Evolutionary conservation across 2,797 vertebrate genomes (phyloP).

Genomic region (Loriculus beryllinus): DNA sequence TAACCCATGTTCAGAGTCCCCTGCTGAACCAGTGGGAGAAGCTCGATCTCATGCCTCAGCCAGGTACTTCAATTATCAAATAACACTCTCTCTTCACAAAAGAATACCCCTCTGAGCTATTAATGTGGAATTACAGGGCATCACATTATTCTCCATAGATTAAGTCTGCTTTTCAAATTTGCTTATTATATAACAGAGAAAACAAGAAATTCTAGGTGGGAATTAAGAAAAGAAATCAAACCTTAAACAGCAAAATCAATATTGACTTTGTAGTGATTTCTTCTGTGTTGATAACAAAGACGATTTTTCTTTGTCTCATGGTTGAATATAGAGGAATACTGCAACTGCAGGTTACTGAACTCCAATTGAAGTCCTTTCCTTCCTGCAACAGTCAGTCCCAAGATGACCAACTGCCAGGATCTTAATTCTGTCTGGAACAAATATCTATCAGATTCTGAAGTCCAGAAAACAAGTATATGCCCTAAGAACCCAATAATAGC

Average conservation of each 20-base stretch:
- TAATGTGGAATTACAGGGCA: neutral
- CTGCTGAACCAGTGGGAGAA: neutral
- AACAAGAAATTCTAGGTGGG: neutral
- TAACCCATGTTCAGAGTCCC: neutral
- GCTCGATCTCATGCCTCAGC: neutral
- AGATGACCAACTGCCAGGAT: neutral
- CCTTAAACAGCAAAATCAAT: neutral
- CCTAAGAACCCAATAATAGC: neutral
- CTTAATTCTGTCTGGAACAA: neutral
- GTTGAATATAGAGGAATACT: neutral
- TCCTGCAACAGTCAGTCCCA: neutral
- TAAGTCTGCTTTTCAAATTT: neutral
- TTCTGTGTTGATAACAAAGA: neutral
- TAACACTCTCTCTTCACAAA: neutral
- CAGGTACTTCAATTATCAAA: neutral
- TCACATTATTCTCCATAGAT: neutral
- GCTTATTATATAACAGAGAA: neutral
- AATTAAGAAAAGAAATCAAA: neutral
- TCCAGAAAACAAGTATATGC: neutral
- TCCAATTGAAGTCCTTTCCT: neutral
- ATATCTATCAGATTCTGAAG: neutral
- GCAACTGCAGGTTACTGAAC: neutral
- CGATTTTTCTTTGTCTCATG: neutral
- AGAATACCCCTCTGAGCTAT: neutral
- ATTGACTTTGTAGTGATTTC: neutral